phyloP scores from a whole-genome alignment of 2,888 invertebrate species.

The Drosophila anceps region DNA sequence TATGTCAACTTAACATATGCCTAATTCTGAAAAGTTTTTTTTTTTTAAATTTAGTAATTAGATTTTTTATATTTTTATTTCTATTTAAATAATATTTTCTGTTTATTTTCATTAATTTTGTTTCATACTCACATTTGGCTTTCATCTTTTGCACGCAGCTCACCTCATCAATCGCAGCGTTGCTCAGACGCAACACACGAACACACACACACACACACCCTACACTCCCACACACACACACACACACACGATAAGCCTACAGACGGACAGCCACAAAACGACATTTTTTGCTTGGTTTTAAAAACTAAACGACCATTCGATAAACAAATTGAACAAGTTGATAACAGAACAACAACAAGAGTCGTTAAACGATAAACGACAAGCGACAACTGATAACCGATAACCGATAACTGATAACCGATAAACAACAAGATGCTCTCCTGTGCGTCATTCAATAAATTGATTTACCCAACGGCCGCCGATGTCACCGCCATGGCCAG shows the following conservation, averaged over 20 bases:
- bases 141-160: constrained; percentile 38
- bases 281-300: constrained; percentile 63
- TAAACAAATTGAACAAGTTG: constrained; percentile 43
- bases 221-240: constrained; percentile 14
- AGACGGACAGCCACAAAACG: constrained; percentile 39
- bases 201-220: constrained; percentile 8
- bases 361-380: constrained; percentile 6
- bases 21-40: no score
- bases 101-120: background rate
- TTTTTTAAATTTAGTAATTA: no score
- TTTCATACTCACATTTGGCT: background rate
- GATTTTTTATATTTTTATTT: background rate
- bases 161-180: constrained; percentile 21
- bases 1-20: no score
- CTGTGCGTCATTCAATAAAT: constrained; percentile 81
- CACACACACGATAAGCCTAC: constrained; percentile 3
- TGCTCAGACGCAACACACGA: constrained; percentile 13
- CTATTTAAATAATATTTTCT: background rate
- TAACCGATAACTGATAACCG: constrained; percentile 19
- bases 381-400: constrained; percentile 25
- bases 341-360: constrained; percentile 5
- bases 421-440: constrained; percentile 76
- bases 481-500: constrained; percentile 53
- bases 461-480: constrained; percentile 75
- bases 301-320: constrained; percentile 50